Conservation (phyloP, 2,888 invertebrate genomes). For the Pyrrhia umbra region DNA sequence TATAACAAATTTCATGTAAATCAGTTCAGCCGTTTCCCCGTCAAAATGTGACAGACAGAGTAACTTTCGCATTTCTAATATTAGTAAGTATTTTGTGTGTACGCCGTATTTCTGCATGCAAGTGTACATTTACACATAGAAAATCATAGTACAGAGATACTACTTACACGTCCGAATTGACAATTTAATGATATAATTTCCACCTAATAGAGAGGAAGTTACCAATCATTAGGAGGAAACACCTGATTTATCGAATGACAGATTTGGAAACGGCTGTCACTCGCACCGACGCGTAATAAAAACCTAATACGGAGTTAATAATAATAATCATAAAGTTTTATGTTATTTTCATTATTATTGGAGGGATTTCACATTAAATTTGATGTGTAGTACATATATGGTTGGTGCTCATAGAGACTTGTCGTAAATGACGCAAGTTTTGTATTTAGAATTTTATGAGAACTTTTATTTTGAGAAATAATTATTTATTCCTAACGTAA, state of each 20-base stretch:
- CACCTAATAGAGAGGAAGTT: conserved; percentile 65
- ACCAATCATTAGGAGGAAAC: conserved; percentile 58
- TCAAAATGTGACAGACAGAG: too few species aligned
- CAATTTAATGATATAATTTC: conserved; percentile 62
- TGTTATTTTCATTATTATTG: conserved; percentile 14
- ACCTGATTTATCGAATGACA: conserved; percentile 42
- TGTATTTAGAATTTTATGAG: neutral
- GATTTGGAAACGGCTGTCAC: conserved; percentile 45
- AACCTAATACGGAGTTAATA: conserved; percentile 33
- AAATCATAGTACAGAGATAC: conserved; percentile 28
- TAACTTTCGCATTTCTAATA: too few species aligned
- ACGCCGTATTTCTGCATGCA: neutral
- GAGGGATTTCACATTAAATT: conserved; percentile 13
- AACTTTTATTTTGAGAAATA: too few species aligned
- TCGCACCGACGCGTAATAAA: conserved; percentile 57
- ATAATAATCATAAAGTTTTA: conserved; percentile 30
- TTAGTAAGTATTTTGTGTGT: too few species aligned
- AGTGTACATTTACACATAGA: conserved; percentile 17
- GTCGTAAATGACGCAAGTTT: conserved; percentile 23
- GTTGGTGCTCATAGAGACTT: conserved; percentile 19
- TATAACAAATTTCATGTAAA: too few species aligned
- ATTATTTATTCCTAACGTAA: too few species aligned
- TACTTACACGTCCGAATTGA: conserved; percentile 10
- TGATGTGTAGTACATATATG: conserved; percentile 13
- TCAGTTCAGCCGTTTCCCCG: too few species aligned